Percentiles rank a stretch among this genome's conserved stretches.
phyloP scores from a whole-genome alignment of 2,113 vertebrate species.

The Myodes glareolus region DNA sequence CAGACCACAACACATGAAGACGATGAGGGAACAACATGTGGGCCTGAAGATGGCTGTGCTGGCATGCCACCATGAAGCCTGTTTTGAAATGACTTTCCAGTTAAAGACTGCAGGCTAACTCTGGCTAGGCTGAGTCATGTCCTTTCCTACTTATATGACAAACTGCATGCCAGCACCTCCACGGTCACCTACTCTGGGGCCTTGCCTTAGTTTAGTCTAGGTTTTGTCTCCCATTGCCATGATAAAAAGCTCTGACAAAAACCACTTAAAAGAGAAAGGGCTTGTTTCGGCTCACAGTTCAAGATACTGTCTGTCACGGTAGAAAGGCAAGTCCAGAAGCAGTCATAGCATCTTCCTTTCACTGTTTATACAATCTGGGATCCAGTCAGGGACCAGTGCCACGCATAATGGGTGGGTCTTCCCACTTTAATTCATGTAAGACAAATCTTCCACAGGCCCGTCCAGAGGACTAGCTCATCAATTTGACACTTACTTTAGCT shows the following conservation, averaged over 20 bases:
- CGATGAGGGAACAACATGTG: neutral
- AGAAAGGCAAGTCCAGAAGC: neutral
- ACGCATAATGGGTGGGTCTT: neutral
- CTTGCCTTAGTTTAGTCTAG: neutral
- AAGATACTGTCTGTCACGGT: no score
- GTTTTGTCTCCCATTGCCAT: neutral
- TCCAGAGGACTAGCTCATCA: neutral
- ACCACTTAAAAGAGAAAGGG: no score
- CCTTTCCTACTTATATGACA: neutral
- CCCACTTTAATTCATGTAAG: neutral
- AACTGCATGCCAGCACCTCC: neutral
- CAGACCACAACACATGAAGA: neutral
- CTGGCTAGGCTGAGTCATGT: neutral
- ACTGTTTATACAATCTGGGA: neutral
- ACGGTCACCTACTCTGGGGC: rapidly evolving
- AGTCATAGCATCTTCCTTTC: no score
- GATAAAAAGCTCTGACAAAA: neutral
- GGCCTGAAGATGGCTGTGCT: neutral
- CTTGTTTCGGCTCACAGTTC: neutral
- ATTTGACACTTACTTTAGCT: neutral
- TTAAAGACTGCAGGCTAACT: neutral
- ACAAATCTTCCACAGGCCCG: neutral
- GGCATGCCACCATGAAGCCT: neutral
- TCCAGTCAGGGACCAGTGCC: neutral
- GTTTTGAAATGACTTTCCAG: slow-evolving; percentile 25